phyloP scores from a whole-genome alignment of 2,888 invertebrate species.

The Prionchulus punctatus region DNA sequence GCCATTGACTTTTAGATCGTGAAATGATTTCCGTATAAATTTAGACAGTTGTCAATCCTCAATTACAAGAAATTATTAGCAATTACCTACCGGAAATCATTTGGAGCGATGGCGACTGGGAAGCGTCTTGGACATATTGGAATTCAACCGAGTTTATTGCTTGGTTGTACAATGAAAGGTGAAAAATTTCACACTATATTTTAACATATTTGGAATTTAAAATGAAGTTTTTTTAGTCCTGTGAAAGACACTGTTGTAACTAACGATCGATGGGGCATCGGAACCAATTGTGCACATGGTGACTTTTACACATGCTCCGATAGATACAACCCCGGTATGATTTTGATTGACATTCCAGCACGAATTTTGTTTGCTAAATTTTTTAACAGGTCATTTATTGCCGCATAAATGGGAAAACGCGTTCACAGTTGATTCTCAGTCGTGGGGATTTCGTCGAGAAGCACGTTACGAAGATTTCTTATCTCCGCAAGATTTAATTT shows the following conservation, averaged over 20 bases:
- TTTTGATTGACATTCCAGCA: background rate
- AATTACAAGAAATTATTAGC: constrained; percentile 31
- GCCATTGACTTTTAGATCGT: too few relatives aligned
- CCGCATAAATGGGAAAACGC: constrained; percentile 41
- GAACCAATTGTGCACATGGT: constrained; percentile 61
- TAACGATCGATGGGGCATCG: constrained; percentile 77
- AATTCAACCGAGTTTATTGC: constrained; percentile 60
- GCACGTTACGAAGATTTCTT: constrained; percentile 28
- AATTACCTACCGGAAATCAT: constrained; percentile 50
- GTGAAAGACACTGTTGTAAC: constrained; percentile 67
- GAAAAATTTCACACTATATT: background rate
- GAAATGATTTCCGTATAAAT: too few relatives aligned
- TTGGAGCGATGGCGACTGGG: constrained; percentile 96
- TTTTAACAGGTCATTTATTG: constrained; percentile 18
- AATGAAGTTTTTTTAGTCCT: constrained; percentile 30
- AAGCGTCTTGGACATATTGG: constrained; percentile 55
- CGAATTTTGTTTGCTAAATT: background rate
- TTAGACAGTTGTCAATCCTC: constrained; percentile 15
- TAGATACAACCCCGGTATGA: constrained; percentile 54
- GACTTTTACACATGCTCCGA: constrained; percentile 68
- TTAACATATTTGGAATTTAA: too few relatives aligned
- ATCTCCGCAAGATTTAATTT: constrained; percentile 20
- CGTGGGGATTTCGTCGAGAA: constrained; percentile 40
- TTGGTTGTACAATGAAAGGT: constrained; percentile 75
- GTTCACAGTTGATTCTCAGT: constrained; percentile 37